A percentile compares a stretch with the other conserved stretches of the same genome.
phyloP scores from a whole-genome alignment of 2,888 invertebrate genomes.

The Chorisops tibialis region DNA sequence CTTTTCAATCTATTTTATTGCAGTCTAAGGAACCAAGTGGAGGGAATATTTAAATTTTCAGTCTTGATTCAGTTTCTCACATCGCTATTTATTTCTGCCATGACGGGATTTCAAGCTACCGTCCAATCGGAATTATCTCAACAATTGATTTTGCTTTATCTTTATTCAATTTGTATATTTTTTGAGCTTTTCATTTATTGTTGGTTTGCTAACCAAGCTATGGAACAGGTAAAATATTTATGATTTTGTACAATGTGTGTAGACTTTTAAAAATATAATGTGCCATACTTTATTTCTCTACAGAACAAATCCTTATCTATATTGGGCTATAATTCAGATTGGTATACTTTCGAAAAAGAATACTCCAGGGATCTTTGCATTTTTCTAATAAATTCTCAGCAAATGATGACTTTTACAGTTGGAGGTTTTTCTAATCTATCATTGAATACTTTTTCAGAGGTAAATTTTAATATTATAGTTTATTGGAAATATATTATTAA shows the following conservation, averaged over 20 bases:
- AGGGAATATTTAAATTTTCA: slow-evolving; percentile 38
- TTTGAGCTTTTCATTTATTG: slow-evolving; percentile 42
- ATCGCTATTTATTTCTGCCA: slow-evolving; percentile 39
- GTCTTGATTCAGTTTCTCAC: slow-evolving; percentile 41
- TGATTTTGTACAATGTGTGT: no score
- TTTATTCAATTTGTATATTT: slow-evolving; percentile 40
- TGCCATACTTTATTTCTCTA: no score
- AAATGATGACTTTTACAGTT: slow-evolving; percentile 40
- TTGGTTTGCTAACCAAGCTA: slow-evolving; percentile 44
- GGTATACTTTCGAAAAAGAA: slow-evolving; percentile 38
- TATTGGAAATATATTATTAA: no score
- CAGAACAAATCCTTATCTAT: slow-evolving; percentile 40
- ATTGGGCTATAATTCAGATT: slow-evolving; percentile 40
- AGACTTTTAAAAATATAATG: no score
- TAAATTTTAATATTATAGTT: neutral
- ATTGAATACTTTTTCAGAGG: slow-evolving; percentile 40
- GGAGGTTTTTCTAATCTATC: slow-evolving; percentile 41
- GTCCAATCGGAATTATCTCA: slow-evolving; percentile 37
- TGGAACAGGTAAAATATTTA: no score
- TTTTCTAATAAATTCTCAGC: slow-evolving; percentile 38
- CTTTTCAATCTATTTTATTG: neutral
- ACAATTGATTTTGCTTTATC: slow-evolving; percentile 39
- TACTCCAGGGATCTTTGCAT: slow-evolving; percentile 38
- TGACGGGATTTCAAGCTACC: slow-evolving; percentile 42
- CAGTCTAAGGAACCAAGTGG: slow-evolving; percentile 39